Conservation (phyloP, 2,888 invertebrate species). For the Taphrorychus bicolor region DNA sequence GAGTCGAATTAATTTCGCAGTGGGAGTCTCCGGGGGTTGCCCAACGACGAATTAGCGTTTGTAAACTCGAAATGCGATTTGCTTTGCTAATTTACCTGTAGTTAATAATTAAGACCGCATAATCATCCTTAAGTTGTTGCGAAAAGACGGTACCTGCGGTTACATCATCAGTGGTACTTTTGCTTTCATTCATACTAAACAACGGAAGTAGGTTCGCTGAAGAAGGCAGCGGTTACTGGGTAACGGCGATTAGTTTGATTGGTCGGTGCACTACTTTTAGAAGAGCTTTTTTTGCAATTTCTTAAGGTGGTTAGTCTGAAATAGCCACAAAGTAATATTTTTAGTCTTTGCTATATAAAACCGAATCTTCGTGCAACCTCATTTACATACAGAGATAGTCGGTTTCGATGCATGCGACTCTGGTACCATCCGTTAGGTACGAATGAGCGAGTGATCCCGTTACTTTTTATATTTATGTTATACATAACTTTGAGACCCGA, state of each 20-base stretch:
- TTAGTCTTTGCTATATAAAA: background rate
- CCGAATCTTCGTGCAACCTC: background rate
- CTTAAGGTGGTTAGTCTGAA: too few relatives aligned
- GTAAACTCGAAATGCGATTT: conserved; percentile 31
- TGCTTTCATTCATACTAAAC: background rate
- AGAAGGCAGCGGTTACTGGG: background rate
- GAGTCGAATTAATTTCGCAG: conserved; percentile 29
- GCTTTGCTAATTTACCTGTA: conserved; percentile 34
- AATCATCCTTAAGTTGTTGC: conserved; percentile 36
- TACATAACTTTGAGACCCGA: background rate
- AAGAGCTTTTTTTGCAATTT: background rate
- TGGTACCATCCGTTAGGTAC: conserved; percentile 5
- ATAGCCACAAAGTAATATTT: too few relatives aligned
- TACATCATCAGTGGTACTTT: conserved; percentile 4
- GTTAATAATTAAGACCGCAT: conserved; percentile 32
- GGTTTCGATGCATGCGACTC: background rate
- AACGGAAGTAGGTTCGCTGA: background rate
- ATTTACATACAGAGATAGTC: background rate
- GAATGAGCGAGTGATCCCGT: background rate
- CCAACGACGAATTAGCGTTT: conserved; percentile 23
- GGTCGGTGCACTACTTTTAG: background rate
- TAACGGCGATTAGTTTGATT: background rate
- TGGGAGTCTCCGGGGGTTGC: conserved; percentile 24
- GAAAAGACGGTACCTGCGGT: conserved; percentile 10
- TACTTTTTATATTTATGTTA: conserved; percentile 8